Evolutionary conservation across 2,888 invertebrate species (phyloP).

Genomic region (Didymodactylos carnosus): DNA sequence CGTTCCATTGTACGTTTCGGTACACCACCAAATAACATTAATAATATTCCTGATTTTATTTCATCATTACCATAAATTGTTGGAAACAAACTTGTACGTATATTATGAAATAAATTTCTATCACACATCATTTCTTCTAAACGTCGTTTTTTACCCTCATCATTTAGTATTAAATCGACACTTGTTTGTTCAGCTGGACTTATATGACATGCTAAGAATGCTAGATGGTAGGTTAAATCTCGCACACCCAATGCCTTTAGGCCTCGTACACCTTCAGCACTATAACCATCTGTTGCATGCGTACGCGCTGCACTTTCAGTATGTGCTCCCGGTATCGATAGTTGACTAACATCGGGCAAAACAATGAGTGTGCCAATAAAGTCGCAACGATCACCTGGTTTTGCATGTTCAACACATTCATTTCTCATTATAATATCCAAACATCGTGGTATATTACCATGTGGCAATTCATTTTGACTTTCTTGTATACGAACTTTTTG

Average conservation of each 20-base stretch:
- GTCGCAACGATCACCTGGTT: constrained; percentile 65
- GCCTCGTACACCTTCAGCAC: constrained; percentile 58
- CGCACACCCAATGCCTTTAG: constrained; percentile 64
- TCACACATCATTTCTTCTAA: constrained; percentile 93
- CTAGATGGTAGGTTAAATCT: constrained; percentile 64
- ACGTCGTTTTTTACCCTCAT: constrained; percentile 56
- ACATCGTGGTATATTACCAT: constrained; percentile 87
- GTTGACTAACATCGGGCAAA: constrained; percentile 75
- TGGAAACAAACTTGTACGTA: constrained; percentile 76
- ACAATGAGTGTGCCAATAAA: constrained; percentile 88
- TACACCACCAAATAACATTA: constrained; percentile 93
- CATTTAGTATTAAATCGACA: constrained; percentile 70
- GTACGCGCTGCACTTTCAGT: neutral
- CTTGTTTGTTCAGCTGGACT: constrained; percentile 52
- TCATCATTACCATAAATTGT: constrained; percentile 86
- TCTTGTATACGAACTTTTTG: constrained; percentile 94
- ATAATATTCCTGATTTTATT: constrained; percentile 62
- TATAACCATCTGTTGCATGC: constrained; percentile 24
- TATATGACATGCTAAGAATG: constrained; percentile 69
- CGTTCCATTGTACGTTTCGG: constrained; percentile 74
- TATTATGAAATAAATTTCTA: constrained; percentile 61
- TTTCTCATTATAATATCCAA: constrained; percentile 80
- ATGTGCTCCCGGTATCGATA: constrained; percentile 51
- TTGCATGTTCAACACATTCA: constrained; percentile 84
- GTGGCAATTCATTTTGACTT: constrained; percentile 80